Percentiles rank a stretch among this genome's conserved stretches.
phyloP scores from a whole-genome alignment of 2,113 vertebrate species.

The Cairina moschata region DNA sequence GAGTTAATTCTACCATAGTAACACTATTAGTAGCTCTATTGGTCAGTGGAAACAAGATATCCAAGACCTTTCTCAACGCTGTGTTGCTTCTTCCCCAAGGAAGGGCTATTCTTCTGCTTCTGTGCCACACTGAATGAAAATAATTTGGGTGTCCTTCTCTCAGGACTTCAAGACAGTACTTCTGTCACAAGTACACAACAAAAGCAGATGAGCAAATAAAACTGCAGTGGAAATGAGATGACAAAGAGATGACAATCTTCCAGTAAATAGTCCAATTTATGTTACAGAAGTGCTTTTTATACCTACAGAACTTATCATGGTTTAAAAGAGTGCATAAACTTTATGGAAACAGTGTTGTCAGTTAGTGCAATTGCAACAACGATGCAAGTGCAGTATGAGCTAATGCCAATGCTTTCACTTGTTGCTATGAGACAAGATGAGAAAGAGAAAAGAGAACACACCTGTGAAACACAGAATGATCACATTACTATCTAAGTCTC shows the following conservation, averaged over 20 bases:
- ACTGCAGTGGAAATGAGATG: background rate
- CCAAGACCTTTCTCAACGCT: background rate
- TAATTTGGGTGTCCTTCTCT: background rate
- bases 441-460: background rate
- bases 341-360: slow-evolving; percentile 37
- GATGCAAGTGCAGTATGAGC: slow-evolving; percentile 6
- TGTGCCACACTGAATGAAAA: rapidly evolving
- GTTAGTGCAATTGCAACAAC: slow-evolving; percentile 14
- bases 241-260: background rate
- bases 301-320: background rate
- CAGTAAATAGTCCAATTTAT: background rate
- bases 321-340: background rate
- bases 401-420: slow-evolving; percentile 1
- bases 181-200: background rate
- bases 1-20: background rate
- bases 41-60: background rate
- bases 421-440: background rate
- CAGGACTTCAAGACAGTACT: background rate
- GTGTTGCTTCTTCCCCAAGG: background rate
- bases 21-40: background rate
- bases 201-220: background rate
- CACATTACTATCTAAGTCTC: background rate
- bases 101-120: background rate
- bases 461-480: background rate
- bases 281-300: background rate